A percentile compares a stretch with the other conserved stretches of the same genome.
These are phyloP conservation scores for Sesamia inferens DNA, from an alignment of 2,888 invertebrate genomes.

Conservation along the genomic window DNA sequence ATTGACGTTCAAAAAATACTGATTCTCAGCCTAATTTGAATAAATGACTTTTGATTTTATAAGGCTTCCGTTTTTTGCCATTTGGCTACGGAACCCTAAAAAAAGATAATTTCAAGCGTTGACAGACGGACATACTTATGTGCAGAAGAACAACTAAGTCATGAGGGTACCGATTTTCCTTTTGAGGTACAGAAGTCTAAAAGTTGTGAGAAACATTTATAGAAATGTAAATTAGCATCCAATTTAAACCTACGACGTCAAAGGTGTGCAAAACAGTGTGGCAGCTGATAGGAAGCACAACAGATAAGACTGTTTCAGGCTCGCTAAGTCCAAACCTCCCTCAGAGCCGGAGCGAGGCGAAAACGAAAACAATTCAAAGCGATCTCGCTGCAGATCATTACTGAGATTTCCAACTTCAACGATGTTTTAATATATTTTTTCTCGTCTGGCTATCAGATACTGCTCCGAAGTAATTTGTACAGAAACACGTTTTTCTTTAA, in stretches of 20 bases:
- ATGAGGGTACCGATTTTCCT: no score
- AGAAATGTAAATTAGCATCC: constrained; percentile 13
- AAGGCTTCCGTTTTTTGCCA: no score
- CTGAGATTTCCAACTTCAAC: constrained; percentile 77
- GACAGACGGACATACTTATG: no score
- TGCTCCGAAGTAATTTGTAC: constrained; percentile 72
- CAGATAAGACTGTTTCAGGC: constrained; percentile 48
- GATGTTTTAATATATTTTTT: constrained; percentile 75
- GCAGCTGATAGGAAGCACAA: constrained; percentile 30
- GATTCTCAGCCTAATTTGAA: no score
- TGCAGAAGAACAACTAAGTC: no score
- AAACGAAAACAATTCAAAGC: constrained; percentile 83
- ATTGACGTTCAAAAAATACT: no score
- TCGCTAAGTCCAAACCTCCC: constrained; percentile 39
- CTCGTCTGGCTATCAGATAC: constrained; percentile 73
- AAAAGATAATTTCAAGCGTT: no score
- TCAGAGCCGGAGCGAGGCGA: constrained; percentile 48
- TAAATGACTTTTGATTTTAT: no score
- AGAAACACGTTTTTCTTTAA: constrained; percentile 72
- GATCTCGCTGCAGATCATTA: constrained; percentile 81
- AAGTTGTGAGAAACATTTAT: no score
- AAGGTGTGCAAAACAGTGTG: constrained; percentile 17
- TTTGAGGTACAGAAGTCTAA: no score
- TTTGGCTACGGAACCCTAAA: no score
- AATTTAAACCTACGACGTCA: constrained; percentile 27